Percentiles rank a stretch among this genome's conserved stretches.
phyloP scores from a whole-genome alignment of 2,797 vertebrate genomes.

The Tragopan temminckii region DNA sequence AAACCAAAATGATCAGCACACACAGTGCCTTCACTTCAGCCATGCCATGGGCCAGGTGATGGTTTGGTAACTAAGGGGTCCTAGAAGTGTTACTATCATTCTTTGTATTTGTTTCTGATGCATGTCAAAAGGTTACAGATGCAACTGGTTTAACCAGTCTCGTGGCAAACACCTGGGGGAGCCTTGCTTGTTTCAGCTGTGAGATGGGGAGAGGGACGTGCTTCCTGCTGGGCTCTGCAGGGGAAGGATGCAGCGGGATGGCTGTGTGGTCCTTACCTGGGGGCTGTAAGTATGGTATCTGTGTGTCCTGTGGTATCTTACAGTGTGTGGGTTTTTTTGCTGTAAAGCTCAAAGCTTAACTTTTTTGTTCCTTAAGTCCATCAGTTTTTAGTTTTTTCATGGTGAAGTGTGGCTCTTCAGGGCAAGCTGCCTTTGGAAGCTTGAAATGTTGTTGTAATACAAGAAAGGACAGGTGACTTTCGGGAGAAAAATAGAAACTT shows the following conservation, averaged over 20 bases:
- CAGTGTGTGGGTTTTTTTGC: fast-evolving
- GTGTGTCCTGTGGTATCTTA: fast-evolving
- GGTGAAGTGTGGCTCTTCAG: no score
- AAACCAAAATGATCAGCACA: neutral
- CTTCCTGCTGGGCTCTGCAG: neutral
- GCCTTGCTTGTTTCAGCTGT: neutral
- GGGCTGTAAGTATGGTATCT: neutral
- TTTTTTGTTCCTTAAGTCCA: neutral
- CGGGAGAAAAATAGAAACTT: neutral
- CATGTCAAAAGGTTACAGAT: neutral
- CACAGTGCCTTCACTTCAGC: neutral
- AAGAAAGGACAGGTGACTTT: neutral
- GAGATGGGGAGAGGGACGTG: fast-evolving
- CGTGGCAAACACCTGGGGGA: neutral
- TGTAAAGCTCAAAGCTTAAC: neutral
- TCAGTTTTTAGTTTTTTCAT: neutral
- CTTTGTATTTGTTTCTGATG: neutral
- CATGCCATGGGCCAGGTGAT: fast-evolving
- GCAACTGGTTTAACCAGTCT: fast-evolving
- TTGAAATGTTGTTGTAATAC: neutral
- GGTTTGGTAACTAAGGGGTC: neutral
- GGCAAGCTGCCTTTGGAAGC: neutral
- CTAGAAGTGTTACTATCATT: fast-evolving
- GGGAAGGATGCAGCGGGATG: fast-evolving
- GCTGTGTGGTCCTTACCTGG: neutral